Base-by-base conservation (phyloP, 2,888 invertebrate genomes). In the Papilio protenor region DNA sequence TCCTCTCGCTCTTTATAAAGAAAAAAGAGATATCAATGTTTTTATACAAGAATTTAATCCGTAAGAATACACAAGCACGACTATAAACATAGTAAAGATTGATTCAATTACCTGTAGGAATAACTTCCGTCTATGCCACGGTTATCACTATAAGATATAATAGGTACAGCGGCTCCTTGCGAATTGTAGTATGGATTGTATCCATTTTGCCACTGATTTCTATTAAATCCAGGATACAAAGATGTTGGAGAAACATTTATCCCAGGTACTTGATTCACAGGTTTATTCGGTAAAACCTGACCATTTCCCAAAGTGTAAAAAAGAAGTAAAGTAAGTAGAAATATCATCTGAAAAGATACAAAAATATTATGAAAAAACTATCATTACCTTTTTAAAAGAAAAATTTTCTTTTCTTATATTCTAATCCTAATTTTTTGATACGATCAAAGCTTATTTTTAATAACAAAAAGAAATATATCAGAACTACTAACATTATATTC, bases 71-170 rank as follows among this genome's bases (percentile, higher is more conserved):
- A 49, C 49, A 49, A 52, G 16, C 52, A 18, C 18, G 5, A 18
- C 5, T 6, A 5, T 49, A 16, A 49, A 49, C 2, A 49, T 16
- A 49, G 16, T 55, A 6, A 18, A n/a, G n/a, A n/a, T 55, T n/a
- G 21, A 52, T 55, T 18, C 27, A 66, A 2, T 55, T 64, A 75
- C 69, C 69, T 73, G 82, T 74, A 77, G 8, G 74, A 77, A 21
- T 59, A 59, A 59, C 57, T 59, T 3, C 57, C 96, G 86, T 96
- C 96, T n/a, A 94, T 92, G 80, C 93, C 95, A 73, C 95, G 91
- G 79, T 95, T 95, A 81, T 93, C 95, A 0, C 92, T 91, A 83
- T 95, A 95, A 6, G 94, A 91, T 55, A 95, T 79, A 61, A 96
- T 96, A 1, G 96, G 96, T 49, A 95, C 91, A 40, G 90, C 87